Evolutionary conservation across 2,888 invertebrate species (phyloP), one percentile per base, ranked within the genome.

Genomic region (Ennomos erosarius): DNA sequence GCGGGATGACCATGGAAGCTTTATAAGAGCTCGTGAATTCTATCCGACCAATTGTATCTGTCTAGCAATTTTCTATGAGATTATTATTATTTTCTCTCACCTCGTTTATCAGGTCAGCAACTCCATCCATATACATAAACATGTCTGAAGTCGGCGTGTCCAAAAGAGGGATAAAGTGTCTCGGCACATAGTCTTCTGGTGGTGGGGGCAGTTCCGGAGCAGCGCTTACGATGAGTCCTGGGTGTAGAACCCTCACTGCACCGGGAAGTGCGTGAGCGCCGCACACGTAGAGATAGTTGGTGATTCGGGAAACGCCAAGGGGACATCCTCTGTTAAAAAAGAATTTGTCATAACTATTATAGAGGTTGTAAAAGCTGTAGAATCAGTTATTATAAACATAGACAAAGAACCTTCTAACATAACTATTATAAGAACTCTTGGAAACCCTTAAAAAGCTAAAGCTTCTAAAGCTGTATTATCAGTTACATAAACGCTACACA

Each of bases 191-290:
- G 49, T 92, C 91, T 71, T 93, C 93, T 6, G 95, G 94, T 1
- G 91, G 90, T 54, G 95, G 94, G 0, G 97, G 97, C 45, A 98
- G 93, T 79, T 98, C 98, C 0, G 96, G 95, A 0, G 98, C 97
- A 13, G 95, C 96, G 79, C 97, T 97, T 53, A 98, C 94, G 39
- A 98, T 95, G 73, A 96, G 95, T 1, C 96, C 95, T 50, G 98
- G 95, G 45, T 94, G 94, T 36, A 96, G 88, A 1, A 93, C 93
- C 65, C 94, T 93, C 37, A 98, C 90, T 47, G 95, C 94, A 3
- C 95, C 94, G 1, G 95, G 95, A 48, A 95, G 93, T 0, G 96
- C 95, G 49, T 96, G 95, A 0, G 97, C 97, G 10, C 97, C 97
- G 71, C 97, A 96, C 39, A 98, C 93, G 81, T 95, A 96, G 16